phyloP scores from a whole-genome alignment of 2,888 invertebrate species.

The Ophraella communa region DNA sequence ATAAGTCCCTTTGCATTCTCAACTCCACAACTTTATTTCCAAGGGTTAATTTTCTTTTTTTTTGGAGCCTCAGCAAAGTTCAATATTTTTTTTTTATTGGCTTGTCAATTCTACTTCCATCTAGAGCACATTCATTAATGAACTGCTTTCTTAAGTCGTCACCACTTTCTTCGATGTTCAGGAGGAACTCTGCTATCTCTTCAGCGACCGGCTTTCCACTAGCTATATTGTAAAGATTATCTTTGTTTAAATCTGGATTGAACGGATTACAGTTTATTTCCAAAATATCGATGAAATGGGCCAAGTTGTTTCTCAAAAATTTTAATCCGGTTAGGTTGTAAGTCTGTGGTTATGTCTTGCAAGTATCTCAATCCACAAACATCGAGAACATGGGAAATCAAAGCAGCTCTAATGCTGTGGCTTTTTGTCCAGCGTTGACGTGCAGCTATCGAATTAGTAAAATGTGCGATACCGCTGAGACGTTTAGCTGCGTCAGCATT shows the following conservation, averaged over 20 bases:
- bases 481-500: no score
- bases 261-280: neutral
- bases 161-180: no score
- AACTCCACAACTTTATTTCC: conserved; percentile 34
- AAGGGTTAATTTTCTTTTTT: conserved; percentile 27
- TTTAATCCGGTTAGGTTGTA: conserved; percentile 1
- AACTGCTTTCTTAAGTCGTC: no score
- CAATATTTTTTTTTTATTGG: neutral
- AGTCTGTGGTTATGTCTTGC: conserved; percentile 1
- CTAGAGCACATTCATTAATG: no score
- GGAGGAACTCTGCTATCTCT: no score
- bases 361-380: conserved; percentile 6
- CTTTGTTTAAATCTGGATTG: neutral
- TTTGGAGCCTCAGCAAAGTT: neutral
- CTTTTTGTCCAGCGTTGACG: no score
- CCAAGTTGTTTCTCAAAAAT: conserved; percentile 4
- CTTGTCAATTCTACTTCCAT: neutral
- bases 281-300: conserved; percentile 2
- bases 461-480: neutral
- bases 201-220: no score
- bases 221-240: no score
- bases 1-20: conserved; percentile 37
- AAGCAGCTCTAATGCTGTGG: no score
- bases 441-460: conserved; percentile 5
- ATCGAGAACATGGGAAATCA: no score